Base-by-base conservation (phyloP, 1,140 invertebrate genomes). In the Macrobrachium rosenbergii region DNA sequence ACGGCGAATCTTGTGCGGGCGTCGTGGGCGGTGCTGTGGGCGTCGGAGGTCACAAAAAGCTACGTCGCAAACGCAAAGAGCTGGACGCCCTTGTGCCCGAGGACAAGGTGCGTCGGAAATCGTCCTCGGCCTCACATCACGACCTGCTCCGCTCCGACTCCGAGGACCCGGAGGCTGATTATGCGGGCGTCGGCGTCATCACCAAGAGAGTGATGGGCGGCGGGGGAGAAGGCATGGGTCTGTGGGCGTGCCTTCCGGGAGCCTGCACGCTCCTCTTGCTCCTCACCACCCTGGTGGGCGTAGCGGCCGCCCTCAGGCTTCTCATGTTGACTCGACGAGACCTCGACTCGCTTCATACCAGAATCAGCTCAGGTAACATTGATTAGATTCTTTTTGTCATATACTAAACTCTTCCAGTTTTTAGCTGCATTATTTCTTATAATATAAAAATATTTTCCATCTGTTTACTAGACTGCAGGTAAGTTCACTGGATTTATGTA, bases 51-150 rank as follows among this genome's bases (percentile, higher is more conserved):
- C 89, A 89, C 79, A 89, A 89, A 60, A 89, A 89, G 62, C 84
- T 88, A 11, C 86, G 89, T 58, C 82, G 87, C 60, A 89, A 89
- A 87, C 83, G 89, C 69, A 89, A 89, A 83, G 89, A 89, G 58
- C 79, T 89, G 43, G 89, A 89, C 73, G 89, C 89, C 8, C 86
- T 89, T 8, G 89, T 89, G 17, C 81, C 89, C n/a, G 89, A 89
- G 79, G 89, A 89, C 45, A 89, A 89, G 62, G 81, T 89, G 8
- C 85, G 89, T 14, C 86, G 89, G 21, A 89, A 89, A 81, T 79
- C 86, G n/a, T 88, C 89, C 45, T 82, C 87, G 37, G 76, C 85
- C 19, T 88, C 85, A 5, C 86, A 84, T 19, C 86, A 88, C 78
- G 89, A 88, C 72, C 87, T 88, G 11, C 87, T 88, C 16, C 82